Evolutionary conservation across 2,113 vertebrate species (phyloP).

Genomic region (Andinoacara biseriatus): DNA sequence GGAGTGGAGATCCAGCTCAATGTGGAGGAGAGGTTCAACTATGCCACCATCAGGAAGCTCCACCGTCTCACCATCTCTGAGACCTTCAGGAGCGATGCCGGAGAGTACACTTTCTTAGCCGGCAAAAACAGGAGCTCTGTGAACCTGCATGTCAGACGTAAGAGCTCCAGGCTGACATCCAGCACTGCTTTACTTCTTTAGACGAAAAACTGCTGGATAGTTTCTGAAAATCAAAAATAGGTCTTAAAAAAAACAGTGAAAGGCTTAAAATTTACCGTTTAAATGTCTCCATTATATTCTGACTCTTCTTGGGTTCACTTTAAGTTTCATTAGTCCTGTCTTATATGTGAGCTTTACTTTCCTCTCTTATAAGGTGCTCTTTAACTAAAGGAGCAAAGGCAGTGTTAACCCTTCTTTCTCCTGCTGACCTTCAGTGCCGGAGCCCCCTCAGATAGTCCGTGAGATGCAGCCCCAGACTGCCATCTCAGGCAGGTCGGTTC

Average conservation of each 20-base stretch:
- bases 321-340: too few species aligned
- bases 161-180: constrained; percentile 32
- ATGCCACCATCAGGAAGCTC: constrained; percentile 87
- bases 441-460: constrained; percentile 85
- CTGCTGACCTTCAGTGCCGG: constrained; percentile 81
- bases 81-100: constrained; percentile 90
- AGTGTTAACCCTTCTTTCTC: neutral
- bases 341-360: neutral
- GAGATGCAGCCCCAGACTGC: constrained; percentile 84
- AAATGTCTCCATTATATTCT: too few species aligned
- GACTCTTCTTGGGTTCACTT: too few species aligned
- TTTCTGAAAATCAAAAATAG: neutral
- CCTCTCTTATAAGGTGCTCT: neutral
- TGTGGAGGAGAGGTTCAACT: constrained; percentile 87
- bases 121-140: constrained; percentile 90
- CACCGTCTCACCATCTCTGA: constrained; percentile 94
- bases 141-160: constrained; percentile 89
- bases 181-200: neutral
- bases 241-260: neutral
- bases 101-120: constrained; percentile 93
- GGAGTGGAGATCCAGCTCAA: constrained; percentile 92
- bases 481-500: constrained; percentile 86
- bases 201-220: neutral
- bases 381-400: neutral
- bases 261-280: neutral